Percentiles rank a stretch among this genome's conserved stretches.
phyloP scores from a whole-genome alignment of 1,140 invertebrate genomes.

The Bombus huntii region DNA sequence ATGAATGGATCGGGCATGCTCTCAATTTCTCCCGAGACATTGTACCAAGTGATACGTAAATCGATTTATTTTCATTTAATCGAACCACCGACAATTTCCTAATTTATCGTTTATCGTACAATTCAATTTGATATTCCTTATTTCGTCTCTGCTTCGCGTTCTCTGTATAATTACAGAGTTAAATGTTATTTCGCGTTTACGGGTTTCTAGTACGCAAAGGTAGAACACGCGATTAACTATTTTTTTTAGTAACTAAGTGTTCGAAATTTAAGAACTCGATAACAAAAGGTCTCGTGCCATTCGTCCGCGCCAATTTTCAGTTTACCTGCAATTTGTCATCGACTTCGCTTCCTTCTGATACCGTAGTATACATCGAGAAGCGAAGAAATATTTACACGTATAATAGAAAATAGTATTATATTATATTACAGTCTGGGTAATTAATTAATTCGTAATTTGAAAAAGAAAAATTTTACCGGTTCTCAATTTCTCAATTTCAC shows the following conservation, averaged over 20 bases:
- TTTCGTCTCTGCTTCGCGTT: neutral
- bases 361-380: neutral
- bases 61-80: neutral
- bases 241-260: neutral
- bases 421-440: too few species aligned
- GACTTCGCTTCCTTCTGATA: neutral
- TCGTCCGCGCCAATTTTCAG: neutral
- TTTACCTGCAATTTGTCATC: neutral
- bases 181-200: neutral
- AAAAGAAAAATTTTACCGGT: neutral
- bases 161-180: neutral
- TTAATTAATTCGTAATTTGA: neutral
- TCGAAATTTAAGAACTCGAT: neutral
- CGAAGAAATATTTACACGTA: neutral
- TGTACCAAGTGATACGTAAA: too few species aligned
- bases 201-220: neutral
- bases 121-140: too few species aligned
- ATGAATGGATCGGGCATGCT: constrained; percentile 19
- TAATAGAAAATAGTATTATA: neutral
- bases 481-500: neutral
- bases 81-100: neutral
- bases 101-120: neutral
- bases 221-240: neutral
- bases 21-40: neutral
- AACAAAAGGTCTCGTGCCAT: neutral